phyloP scores from a whole-genome alignment of 2,797 vertebrate genomes.

The Taeniopygia guttata region DNA sequence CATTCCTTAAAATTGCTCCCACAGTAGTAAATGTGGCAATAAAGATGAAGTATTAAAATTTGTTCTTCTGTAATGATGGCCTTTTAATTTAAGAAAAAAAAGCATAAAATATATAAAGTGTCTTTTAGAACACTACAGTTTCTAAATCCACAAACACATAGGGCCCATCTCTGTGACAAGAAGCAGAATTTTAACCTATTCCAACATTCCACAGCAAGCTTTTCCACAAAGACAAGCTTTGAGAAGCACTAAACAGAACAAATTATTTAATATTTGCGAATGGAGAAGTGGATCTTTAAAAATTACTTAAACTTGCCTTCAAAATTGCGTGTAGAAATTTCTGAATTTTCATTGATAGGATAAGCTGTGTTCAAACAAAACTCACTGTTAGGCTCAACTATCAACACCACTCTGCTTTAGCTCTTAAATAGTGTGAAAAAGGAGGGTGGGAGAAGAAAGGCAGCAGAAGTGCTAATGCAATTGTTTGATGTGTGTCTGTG shows the following conservation, averaged over 20 bases:
- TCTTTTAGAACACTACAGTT: neutral
- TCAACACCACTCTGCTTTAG: conserved; percentile 22
- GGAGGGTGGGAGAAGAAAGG: conserved; percentile 34
- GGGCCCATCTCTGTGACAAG: neutral
- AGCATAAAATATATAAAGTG: neutral
- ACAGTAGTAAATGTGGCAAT: neutral
- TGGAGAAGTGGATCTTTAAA: neutral
- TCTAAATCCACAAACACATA: neutral
- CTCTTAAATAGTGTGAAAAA: conserved; percentile 50
- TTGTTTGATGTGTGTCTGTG: conserved; percentile 48
- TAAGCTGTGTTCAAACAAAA: conserved; percentile 42
- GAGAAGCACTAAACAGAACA: neutral
- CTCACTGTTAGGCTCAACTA: conserved; percentile 30
- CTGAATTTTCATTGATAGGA: conserved; percentile 10
- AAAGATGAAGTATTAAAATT: conserved; percentile 14
- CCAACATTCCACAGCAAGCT: neutral
- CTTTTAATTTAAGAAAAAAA: neutral
- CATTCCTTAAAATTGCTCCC: neutral
- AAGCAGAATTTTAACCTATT: neutral
- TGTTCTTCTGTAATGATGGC: neutral
- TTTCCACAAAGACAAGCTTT: neutral
- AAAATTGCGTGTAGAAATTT: neutral
- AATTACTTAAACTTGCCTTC: neutral
- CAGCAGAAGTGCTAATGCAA: conserved; percentile 63
- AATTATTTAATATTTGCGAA: neutral